Evolutionary conservation across 2,113 vertebrate genomes (phyloP).

Genomic region (Epinephelus moara): DNA sequence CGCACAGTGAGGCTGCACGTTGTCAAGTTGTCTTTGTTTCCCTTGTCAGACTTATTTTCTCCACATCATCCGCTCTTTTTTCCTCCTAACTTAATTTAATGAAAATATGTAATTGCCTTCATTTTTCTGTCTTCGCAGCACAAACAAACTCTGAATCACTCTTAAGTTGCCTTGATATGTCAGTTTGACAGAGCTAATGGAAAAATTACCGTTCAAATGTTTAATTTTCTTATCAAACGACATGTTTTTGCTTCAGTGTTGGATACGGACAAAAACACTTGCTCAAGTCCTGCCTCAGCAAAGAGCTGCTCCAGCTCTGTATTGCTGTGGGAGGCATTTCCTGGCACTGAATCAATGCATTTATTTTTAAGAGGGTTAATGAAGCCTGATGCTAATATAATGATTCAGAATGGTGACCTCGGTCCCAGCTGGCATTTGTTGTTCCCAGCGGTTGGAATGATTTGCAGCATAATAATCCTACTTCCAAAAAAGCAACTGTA

Average conservation of each 20-base stretch:
- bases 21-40: background rate
- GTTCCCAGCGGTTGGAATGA: constrained; percentile 19
- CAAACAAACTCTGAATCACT: constrained; percentile 19
- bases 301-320: background rate
- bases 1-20: background rate
- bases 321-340: constrained; percentile 34
- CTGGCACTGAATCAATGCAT: constrained; percentile 35
- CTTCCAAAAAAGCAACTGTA: constrained; percentile 21
- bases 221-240: constrained; percentile 11
- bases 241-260: constrained; percentile 6
- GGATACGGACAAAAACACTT: background rate
- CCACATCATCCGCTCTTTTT: background rate
- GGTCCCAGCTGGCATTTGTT: constrained; percentile 38
- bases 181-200: constrained; percentile 8
- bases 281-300: background rate
- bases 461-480: constrained; percentile 31
- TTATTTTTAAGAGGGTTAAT: constrained; percentile 59
- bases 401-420: constrained; percentile 40
- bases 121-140: background rate
- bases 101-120: background rate
- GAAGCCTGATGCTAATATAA: constrained; percentile 49
- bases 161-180: background rate
- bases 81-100: background rate
- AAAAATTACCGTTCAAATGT: constrained; percentile 9
- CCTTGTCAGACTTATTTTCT: background rate